A percentile compares a stretch with the other conserved stretches of the same genome.
These are phyloP conservation scores for Temnopleurus reevesii DNA, from an alignment of 53 echinoderm and acorn worm genomes.

Conservation along the genomic window DNA sequence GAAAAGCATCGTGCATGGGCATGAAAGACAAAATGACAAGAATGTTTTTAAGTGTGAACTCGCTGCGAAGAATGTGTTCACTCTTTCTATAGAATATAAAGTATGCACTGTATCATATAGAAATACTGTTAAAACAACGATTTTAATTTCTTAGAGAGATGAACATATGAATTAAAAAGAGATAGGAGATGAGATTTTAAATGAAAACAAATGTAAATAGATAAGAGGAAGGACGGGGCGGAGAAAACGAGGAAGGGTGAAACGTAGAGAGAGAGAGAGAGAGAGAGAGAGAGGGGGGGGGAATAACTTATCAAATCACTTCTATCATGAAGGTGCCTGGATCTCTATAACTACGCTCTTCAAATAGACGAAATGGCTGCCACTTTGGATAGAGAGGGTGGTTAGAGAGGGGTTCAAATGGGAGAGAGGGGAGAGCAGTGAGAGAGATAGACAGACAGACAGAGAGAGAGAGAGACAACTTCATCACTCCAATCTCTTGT, in stretches of 20 bases:
- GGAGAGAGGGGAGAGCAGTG: not conserved
- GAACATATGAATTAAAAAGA: not conserved
- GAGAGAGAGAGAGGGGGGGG: not conserved
- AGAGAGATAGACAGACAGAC: not conserved
- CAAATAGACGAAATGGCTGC: too few relatives aligned
- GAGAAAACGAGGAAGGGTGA: not conserved
- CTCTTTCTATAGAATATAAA: too few relatives aligned
- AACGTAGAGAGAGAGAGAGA: not conserved
- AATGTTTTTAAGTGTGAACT: too few relatives aligned
- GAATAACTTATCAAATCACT: not conserved
- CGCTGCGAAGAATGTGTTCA: too few relatives aligned
- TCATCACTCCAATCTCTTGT: not conserved
- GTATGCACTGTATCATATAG: too few relatives aligned
- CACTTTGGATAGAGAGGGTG: not conserved
- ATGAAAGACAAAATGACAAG: too few relatives aligned
- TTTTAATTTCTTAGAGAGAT: too few relatives aligned
- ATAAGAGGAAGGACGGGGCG: not conserved
- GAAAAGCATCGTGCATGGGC: too few relatives aligned
- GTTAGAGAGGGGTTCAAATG: not conserved
- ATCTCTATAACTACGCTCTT: not conserved
- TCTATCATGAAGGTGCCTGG: conserved; percentile 8
- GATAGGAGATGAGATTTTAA: not conserved
- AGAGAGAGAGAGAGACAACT: not conserved
- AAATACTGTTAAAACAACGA: too few relatives aligned
- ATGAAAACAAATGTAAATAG: not conserved